Conservation (phyloP, 2,888 invertebrate species). For the Maniola hyperantus region DNA sequence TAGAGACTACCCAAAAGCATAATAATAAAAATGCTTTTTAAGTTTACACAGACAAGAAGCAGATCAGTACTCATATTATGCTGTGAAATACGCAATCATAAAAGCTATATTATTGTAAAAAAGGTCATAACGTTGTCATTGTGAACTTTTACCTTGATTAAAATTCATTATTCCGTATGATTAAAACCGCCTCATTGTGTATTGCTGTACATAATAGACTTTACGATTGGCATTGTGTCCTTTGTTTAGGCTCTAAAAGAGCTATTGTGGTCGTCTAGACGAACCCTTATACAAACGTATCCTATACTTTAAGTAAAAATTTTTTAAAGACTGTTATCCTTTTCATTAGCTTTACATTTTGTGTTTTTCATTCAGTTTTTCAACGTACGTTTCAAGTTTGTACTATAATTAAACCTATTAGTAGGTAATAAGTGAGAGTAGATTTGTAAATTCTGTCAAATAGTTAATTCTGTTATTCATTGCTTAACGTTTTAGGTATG, state of each 20-base stretch:
- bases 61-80: background rate
- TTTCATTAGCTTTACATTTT: conserved; percentile 12
- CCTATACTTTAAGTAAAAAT: conserved; percentile 27
- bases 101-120: conserved; percentile 8
- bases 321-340: conserved; percentile 19
- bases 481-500: too few relatives aligned
- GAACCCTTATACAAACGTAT: conserved; percentile 45
- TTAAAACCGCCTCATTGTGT: conserved; percentile 32
- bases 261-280: conserved; percentile 48
- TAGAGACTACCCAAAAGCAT: too few relatives aligned
- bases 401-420: too few relatives aligned
- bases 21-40: too few relatives aligned
- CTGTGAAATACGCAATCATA: conserved; percentile 1
- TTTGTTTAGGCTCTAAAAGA: conserved; percentile 49
- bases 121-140: conserved; percentile 15
- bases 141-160: conserved; percentile 18
- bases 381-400: background rate
- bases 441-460: background rate
- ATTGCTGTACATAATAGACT: conserved; percentile 36
- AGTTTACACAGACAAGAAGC: too few relatives aligned
- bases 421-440: background rate
- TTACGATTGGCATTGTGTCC: conserved; percentile 41
- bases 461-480: background rate
- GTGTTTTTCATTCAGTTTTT: background rate
- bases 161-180: conserved; percentile 33